phyloP scores from a whole-genome alignment of 1,140 invertebrate species.

The Aphis gossypii region DNA sequence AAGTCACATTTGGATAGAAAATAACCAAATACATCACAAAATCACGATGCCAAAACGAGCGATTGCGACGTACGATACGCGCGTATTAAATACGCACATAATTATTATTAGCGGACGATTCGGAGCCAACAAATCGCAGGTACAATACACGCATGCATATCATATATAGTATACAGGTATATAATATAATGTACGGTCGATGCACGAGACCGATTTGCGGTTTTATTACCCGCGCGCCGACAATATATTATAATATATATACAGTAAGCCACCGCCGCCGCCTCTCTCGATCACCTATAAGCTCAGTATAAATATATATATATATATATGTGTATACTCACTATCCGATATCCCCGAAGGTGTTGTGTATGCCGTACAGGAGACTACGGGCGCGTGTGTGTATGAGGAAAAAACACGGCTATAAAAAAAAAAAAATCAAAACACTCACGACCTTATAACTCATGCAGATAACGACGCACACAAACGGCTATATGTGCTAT shows the following conservation, averaged over 20 bases:
- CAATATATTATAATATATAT: conserved; percentile 13
- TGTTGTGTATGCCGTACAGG: conserved; percentile 1
- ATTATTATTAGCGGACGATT: conserved; percentile 30
- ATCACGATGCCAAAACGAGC: neutral
- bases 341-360: conserved; percentile 46
- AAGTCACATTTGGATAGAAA: conserved; percentile 15
- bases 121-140: neutral
- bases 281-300: neutral
- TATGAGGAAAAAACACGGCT: neutral
- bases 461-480: conserved; percentile 43
- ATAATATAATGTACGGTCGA: neutral
- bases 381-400: neutral
- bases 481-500: neutral
- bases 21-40: neutral
- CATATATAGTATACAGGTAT: neutral
- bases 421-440: conserved; percentile 46
- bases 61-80: conserved; percentile 19
- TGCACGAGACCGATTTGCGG: conserved; percentile 49
- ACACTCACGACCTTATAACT: conserved; percentile 58
- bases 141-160: neutral
- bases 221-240: conserved; percentile 45
- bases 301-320: neutral
- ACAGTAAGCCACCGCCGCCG: conserved; percentile 7
- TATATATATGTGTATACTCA: neutral
- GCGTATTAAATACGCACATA: conserved; percentile 27